Base-by-base conservation (phyloP, 2,888 invertebrate genomes). In the Archips xylosteana region DNA sequence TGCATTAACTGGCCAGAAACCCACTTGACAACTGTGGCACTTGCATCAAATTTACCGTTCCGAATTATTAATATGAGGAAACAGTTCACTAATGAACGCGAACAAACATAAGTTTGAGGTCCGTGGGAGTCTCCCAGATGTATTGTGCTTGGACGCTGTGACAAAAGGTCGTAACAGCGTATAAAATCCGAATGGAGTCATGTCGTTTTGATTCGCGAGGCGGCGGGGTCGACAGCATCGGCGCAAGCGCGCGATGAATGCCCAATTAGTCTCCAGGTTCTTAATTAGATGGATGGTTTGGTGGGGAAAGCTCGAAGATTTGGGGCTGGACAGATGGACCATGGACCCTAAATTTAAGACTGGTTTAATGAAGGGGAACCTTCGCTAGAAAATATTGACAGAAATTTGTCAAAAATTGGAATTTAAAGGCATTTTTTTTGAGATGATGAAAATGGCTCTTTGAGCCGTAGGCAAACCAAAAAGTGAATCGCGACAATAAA, bases 21-120 rank as follows among this genome's bases (percentile, higher is more conserved):
- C 42, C 47, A 59, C 66, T 63, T 63, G 72, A 68, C 73, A 67
- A 71, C 65, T 61, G 71, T 71, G 63, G 23, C 60, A 23, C 67
- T 68, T 68, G 63, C 73, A 73, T 64, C 68, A 69, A 85, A 83
- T 87, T 86, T 92, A 92, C 92, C 92, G 92, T 92, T 92, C 87
- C 85, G 86, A 89, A 90, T 91, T 92, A 92, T 92, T 91, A 92
- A 92, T 92, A 92, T 85, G 85, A 85, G 85, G 83, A 84, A 82
- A 81, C 81, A 82, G 85, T 84, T 85, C 89, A 87, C 90, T 91
- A 91, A 91, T 89, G 91, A 90, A 89, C 84, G 59, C 39, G 73
- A 68, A 69, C 73, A 73, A 73, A 69, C 73, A 73, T 49, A 73
- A 73, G 68, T 73, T 69, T 73, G 73, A 73, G 73, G 73, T 32